Evolutionary conservation across 2,797 vertebrate genomes (phyloP), one percentile per base, ranked within the genome.

Genomic region (Rousettus madagascariensis): DNA sequence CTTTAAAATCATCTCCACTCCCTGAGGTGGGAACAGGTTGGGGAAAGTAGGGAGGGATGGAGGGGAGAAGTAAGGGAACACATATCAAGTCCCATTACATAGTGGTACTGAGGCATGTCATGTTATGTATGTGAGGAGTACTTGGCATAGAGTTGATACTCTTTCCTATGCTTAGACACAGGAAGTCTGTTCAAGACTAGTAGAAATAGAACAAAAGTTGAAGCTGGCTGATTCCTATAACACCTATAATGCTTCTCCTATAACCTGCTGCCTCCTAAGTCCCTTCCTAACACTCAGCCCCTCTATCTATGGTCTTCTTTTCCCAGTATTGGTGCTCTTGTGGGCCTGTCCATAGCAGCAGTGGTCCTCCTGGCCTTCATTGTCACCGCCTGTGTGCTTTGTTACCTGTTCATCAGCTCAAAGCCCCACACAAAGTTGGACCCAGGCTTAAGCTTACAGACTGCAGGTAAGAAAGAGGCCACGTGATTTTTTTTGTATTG

Each of bases 331-430:
- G 99, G 99, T 36, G 99, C 99, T 4, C 98, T 99, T 0, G 98
- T 99, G 96, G 99, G 99, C 92, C 98, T 99, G 88, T 99, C 99
- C 7, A 98, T 99, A 68, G 99, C 99, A 97, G 99, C 99, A 0
- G 98, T 99, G 94, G 99, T 99, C 84, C 98, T 99, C 53, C 98
- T 99, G 78, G 99, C 99, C 95, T 99, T 99, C 97, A 97, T 99
- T 97, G 98, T 99, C 98, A 99, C 99, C 0, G 98, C 99, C 41
- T 99, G 99, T 97, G 99, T 99, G 94, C 99, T 99, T 88, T 99
- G 99, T 96, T 99, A 99, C 88, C 98, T 99, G 94, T 99, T 99
- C 98, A 99, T 99, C 98, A 99, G 98, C 97, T 99, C 99, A 19
- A 99, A 99, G 97, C 99, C 99, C 95, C 97, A 96, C 83, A 98